Percentiles rank a stretch among this genome's conserved stretches.
Evolutionary conservation across 2,888 invertebrate genomes (phyloP).

Genomic region (Cordilura impudica): DNA sequence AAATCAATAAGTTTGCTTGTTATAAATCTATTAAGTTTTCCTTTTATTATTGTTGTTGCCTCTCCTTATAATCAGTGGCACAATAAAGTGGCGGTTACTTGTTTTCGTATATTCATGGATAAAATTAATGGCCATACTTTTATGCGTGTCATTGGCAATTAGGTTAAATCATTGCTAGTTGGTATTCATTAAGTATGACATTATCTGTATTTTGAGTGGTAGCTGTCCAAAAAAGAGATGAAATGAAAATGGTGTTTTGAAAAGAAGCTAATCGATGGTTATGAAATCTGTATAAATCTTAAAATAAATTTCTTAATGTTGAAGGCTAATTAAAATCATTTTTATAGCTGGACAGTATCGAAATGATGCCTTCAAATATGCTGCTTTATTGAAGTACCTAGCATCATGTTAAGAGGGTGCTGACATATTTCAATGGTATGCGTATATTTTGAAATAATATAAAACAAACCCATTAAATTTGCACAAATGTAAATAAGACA

Average conservation of each 20-base stretch:
- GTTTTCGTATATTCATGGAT: not conserved
- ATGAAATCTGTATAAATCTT: too few relatives aligned
- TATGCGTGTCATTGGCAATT: constrained; percentile 13
- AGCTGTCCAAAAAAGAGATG: not conserved
- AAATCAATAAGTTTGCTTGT: not conserved
- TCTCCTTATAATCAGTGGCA: not conserved
- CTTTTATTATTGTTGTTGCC: not conserved
- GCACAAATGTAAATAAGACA: too few relatives aligned
- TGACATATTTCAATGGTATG: too few relatives aligned
- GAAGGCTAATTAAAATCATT: too few relatives aligned
- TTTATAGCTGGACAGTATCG: too few relatives aligned
- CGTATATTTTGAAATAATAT: too few relatives aligned
- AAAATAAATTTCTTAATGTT: too few relatives aligned
- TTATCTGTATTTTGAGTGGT: not conserved
- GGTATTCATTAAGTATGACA: not conserved
- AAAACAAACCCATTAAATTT: too few relatives aligned
- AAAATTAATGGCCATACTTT: constrained; percentile 26
- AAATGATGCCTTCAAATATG: not conserved
- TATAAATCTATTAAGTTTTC: not conserved
- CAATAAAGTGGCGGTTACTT: not conserved
- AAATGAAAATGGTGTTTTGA: not conserved
- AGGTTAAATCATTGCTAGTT: not conserved
- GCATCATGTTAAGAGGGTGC: too few relatives aligned
- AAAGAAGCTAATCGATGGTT: not conserved
- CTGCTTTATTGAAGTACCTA: not conserved